Base-by-base conservation (phyloP, 30 jellyfish, hydroid and myxozoan genomes). In the Mastigias papua region DNA sequence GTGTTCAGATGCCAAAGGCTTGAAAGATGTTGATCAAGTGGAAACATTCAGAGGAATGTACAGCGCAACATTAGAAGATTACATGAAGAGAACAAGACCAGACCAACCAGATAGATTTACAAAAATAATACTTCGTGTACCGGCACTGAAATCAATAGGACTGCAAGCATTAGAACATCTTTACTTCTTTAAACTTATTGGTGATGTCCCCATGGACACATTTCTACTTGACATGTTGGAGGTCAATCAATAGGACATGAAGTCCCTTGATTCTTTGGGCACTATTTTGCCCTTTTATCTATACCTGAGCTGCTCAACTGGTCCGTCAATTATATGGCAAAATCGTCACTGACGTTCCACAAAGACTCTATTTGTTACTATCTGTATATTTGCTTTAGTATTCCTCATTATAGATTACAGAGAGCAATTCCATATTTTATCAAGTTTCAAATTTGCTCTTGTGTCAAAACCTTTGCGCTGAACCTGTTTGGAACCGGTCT, bases 131-230 rank as follows among this genome's bases (percentile, higher is more conserved):
- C 97, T 93, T 32, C 93, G 97, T 57, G 89, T 93, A 67, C 98
- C 98, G 29, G 93, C 96, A 30, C 71, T 93, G 86, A 93, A 93
- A 78, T 76, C 98, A 29, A 89, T 93, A 72, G 97, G 97, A 32
- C 87, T 93, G 72, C 97, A 93, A 51, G 97, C 95, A 11, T 46
- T 93, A 48, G 98, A 93, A 68, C 97, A 82, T 89, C 85, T 93
- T 75, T 80, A 90, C 83, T 91, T 91, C 92, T 91, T 91, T 73
- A 91, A 91, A 70, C 87, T 91, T 21, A 91, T 91, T 10, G 97
- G 97, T 20, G 97, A 91, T 37, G 97, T 91, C 26, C 97, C 97
- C 26, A 91, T 91, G 81, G 97, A 91, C 51, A 91, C 97, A 31
- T 91, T 91, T 48, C 65, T 91, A 42, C 82, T 91, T 48, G 97